Evolutionary conservation across 1,140 invertebrate genomes (phyloP).

Genomic region (Drosophila tristis): DNA sequence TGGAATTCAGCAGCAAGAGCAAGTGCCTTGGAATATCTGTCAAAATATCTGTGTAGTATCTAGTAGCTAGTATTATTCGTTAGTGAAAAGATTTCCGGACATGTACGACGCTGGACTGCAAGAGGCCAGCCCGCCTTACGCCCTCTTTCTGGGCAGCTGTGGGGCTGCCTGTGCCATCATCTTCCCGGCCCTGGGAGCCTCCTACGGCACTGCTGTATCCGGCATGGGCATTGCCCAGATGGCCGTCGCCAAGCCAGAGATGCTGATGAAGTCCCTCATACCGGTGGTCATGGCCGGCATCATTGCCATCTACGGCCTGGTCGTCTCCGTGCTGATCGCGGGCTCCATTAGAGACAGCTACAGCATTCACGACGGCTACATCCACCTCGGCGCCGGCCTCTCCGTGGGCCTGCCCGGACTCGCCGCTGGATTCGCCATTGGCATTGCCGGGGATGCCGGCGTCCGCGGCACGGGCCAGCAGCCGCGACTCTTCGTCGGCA

Average conservation of each 20-base stretch:
- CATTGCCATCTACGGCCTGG: constrained; percentile 93
- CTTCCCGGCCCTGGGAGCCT: constrained; percentile 86
- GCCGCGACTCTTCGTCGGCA: constrained; percentile 96
- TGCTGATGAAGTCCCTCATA: constrained; percentile 72
- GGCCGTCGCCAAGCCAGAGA: constrained; percentile 49
- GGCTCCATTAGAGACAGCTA: constrained; percentile 85
- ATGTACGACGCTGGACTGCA: constrained; percentile 28
- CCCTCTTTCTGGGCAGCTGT: constrained; percentile 96
- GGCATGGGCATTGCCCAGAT: constrained; percentile 56
- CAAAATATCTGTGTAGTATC: neutral
- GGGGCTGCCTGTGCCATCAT: constrained; percentile 98
- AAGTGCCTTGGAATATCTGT: neutral
- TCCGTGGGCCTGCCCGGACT: constrained; percentile 95
- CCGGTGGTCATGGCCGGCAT: constrained; percentile 73
- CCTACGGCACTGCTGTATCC: constrained; percentile 62
- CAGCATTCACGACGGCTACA: constrained; percentile 91
- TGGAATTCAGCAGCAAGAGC: neutral
- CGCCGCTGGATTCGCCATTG: constrained; percentile 95
- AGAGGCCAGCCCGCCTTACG: constrained; percentile 85
- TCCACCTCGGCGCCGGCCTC: constrained; percentile 95
- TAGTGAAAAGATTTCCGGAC: neutral
- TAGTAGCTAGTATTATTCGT: neutral
- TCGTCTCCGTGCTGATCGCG: constrained; percentile 95
- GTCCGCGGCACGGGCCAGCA: constrained; percentile 96
- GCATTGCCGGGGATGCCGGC: constrained; percentile 96